phyloP scores from a whole-genome alignment of 2,797 vertebrate species.

The Tapirus indicus region DNA sequence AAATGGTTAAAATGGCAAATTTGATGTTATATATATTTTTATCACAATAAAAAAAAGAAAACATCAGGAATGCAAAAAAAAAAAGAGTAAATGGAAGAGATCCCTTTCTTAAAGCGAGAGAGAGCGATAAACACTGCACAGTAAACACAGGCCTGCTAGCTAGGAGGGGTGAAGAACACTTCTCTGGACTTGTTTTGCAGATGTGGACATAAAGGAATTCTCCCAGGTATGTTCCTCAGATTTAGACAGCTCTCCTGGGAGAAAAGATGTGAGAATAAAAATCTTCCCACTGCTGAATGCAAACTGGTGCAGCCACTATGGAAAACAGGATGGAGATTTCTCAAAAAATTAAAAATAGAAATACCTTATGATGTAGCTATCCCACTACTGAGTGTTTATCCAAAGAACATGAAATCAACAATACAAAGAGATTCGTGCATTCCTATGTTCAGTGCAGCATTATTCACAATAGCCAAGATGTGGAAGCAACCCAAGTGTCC shows the following conservation, averaged over 20 bases:
- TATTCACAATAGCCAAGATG: too few species aligned
- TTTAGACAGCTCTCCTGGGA: not conserved
- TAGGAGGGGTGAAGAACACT: not conserved
- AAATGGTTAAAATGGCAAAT: not conserved
- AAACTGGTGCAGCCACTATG: too few species aligned
- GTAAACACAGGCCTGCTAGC: not conserved
- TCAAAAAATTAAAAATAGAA: too few species aligned
- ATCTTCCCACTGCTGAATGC: not conserved
- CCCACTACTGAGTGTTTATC: too few species aligned
- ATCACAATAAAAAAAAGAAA: not conserved
- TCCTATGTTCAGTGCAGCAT: too few species aligned
- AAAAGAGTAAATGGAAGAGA: not conserved
- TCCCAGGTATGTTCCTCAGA: not conserved
- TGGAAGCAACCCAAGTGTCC: too few species aligned
- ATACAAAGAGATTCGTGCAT: too few species aligned
- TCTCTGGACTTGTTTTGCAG: not conserved
- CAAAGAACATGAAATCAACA: too few species aligned
- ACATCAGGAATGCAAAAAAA: not conserved
- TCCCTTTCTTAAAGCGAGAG: not conserved
- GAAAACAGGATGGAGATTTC: too few species aligned
- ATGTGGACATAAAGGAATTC: not conserved
- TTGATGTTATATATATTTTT: not conserved
- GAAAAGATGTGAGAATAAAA: not conserved
- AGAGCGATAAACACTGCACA: not conserved
- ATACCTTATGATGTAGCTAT: too few species aligned